Evolutionary conservation across 2,888 invertebrate genomes (phyloP), one percentile per base, ranked within the genome.

Genomic region (Agrochola litura): DNA sequence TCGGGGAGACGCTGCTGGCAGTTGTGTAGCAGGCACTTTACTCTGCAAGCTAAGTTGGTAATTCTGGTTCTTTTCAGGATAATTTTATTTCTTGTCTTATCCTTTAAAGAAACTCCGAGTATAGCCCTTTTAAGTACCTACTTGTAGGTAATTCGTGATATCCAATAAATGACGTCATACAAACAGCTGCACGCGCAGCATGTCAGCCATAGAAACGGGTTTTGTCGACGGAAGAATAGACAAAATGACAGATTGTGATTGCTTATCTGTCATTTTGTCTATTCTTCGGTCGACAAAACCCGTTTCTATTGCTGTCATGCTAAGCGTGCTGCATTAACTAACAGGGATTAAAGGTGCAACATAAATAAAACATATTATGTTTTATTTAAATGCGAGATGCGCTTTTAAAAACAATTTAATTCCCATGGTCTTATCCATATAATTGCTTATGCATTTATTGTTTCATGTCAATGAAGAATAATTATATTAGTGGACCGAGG

Each of bases 301-400:
- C 37, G 4, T 5, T 37, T 37, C 5, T 37, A 37, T 37, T 37
- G 37, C 3, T 2, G 37, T 37, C 37, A 37, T 3, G 37, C 37
- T 37, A 37, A 37, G 37, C 37, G 37, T 37, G 37, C 37, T 37
- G 70, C 79, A 76, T 52, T 22, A 73, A 19, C 49, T 49, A 49
- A 12, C 30, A 61, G 37, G 14, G 12, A 73, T 74, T 46, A 80
- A 81, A 82, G 77, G 75, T 82, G 76, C 85, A 81, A 83, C 86
- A 92, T 92, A 85, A 91, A 92, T 93, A 92, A 93, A 91, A 92
- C 92, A 93, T 91, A n/a, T n/a, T n/a, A n/a, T n/a, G n/a, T n/a
- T n/a, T n/a, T n/a, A n/a, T n/a, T n/a, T n/a, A n/a, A 74, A 71
- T 56, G 66, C 49, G 86, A 83, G 73, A 85, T 83, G 56, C 56